Conservation (phyloP, 1,140 invertebrate genomes). For the Drosophila aff. region DNA sequence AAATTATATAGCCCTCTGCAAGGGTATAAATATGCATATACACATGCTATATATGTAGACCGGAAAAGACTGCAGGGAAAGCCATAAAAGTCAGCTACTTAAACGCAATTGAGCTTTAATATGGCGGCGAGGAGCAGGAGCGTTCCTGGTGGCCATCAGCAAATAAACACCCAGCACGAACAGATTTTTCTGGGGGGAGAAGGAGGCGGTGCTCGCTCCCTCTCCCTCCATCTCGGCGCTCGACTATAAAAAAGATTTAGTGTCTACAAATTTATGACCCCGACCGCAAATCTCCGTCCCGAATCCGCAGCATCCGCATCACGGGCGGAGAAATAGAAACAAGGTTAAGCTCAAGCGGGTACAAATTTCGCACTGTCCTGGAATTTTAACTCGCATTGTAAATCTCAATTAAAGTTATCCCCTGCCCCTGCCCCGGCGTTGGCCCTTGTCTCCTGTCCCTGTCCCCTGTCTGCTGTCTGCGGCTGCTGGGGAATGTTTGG, state of each 20-base stretch:
- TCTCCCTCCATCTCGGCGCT: neutral
- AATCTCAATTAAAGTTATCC: constrained; percentile 74
- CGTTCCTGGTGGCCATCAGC: constrained; percentile 29
- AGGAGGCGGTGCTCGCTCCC: neutral
- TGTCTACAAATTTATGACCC: constrained; percentile 72
- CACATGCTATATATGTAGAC: constrained; percentile 8
- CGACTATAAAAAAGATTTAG: constrained; percentile 76
- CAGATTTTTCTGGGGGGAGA: constrained; percentile 38
- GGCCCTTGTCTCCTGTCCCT: constrained; percentile 9
- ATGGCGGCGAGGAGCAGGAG: constrained; percentile 14
- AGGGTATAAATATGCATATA: constrained; percentile 17
- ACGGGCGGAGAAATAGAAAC: constrained; percentile 49
- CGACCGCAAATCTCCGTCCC: constrained; percentile 29
- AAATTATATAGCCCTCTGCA: constrained; percentile 9
- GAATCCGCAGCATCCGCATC: constrained; percentile 4
- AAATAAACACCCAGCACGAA: constrained; percentile 63
- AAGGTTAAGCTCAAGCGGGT: constrained; percentile 51
- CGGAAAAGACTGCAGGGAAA: constrained; percentile 49
- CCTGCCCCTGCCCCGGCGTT: neutral
- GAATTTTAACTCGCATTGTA: constrained; percentile 72
- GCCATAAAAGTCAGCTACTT: constrained; percentile 78
- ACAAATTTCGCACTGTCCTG: constrained; percentile 58
- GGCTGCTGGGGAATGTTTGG: constrained; percentile 44
- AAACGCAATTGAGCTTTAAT: constrained; percentile 79
- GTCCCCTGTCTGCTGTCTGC: constrained; percentile 16